Conservation (phyloP, 2,797 vertebrate species). For the Onychomys torridus region DNA sequence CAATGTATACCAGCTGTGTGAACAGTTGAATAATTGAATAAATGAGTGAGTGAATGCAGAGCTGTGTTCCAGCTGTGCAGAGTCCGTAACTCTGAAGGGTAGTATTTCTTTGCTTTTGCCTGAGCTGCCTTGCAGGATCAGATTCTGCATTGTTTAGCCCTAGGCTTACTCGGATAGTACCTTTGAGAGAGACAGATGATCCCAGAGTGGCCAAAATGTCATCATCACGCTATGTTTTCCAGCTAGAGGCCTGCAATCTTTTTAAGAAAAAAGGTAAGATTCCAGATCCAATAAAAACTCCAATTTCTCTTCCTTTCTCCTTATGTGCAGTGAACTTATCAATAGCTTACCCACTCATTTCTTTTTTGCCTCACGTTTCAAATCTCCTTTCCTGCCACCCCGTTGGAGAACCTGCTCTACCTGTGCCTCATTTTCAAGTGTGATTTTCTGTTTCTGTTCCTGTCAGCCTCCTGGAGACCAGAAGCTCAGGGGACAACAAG, state of each 20-base stretch:
- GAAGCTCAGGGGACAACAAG: neutral
- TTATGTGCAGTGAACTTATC: neutral
- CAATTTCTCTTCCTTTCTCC: neutral
- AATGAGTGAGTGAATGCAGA: neutral
- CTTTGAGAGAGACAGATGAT: neutral
- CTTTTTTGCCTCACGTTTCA: neutral
- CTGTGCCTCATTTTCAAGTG: neutral
- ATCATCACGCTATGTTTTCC: neutral
- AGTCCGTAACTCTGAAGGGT: neutral
- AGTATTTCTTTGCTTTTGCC: neutral
- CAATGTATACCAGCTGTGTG: neutral
- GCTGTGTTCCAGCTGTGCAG: neutral
- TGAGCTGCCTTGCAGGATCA: neutral
- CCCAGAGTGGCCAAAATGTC: neutral
- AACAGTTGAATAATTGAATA: neutral
- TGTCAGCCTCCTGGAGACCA: neutral
- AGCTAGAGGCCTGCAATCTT: neutral
- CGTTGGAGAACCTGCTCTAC: neutral
- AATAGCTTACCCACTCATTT: neutral
- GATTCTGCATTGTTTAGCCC: neutral
- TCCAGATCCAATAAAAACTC: neutral
- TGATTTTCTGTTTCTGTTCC: neutral
- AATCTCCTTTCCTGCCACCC: neutral
- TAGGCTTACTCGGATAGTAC: neutral
- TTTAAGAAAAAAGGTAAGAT: neutral